These are phyloP conservation scores for Drosophila simulans DNA, from an alignment of 1,140 invertebrate species.

Conservation along the genomic window DNA sequence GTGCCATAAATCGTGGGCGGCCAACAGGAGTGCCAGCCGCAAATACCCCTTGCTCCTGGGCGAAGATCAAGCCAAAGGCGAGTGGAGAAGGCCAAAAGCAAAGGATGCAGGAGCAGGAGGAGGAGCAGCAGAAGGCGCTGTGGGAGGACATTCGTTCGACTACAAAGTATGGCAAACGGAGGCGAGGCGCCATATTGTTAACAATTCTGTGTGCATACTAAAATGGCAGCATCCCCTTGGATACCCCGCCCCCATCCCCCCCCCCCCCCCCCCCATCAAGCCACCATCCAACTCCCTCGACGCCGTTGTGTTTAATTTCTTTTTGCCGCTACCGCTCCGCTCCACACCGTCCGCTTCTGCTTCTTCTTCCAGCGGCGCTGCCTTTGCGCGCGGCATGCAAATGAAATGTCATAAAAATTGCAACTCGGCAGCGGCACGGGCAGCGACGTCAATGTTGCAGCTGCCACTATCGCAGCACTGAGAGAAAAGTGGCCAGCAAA, in stretches of 20 bases:
- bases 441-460: slow-evolving; percentile 53
- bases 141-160: slow-evolving; percentile 10
- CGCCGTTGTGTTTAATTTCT: slow-evolving; percentile 62
- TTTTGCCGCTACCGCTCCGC: slow-evolving; percentile 36
- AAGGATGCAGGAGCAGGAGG: background rate
- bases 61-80: slow-evolving; percentile 21
- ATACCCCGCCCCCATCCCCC: background rate
- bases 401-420: slow-evolving; percentile 72
- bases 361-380: slow-evolving; percentile 4
- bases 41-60: slow-evolving; percentile 14
- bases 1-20: slow-evolving; percentile 17
- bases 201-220: slow-evolving; percentile 63
- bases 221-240: slow-evolving; percentile 24
- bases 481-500: background rate
- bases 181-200: slow-evolving; percentile 54
- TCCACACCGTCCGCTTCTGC: background rate
- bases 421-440: slow-evolving; percentile 44
- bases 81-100: slow-evolving; percentile 14
- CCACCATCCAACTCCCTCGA: slow-evolving; percentile 29
- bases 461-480: slow-evolving; percentile 24
- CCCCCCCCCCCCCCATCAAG: background rate
- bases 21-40: slow-evolving; percentile 9
- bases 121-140: background rate
- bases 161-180: slow-evolving; percentile 53
- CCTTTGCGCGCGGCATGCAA: slow-evolving; percentile 57